A percentile compares a stretch with the other conserved stretches of the same genome.
These are phyloP conservation scores for Megalurothrips usitatus DNA, from an alignment of 2,888 invertebrate genomes.

Conservation along the genomic window DNA sequence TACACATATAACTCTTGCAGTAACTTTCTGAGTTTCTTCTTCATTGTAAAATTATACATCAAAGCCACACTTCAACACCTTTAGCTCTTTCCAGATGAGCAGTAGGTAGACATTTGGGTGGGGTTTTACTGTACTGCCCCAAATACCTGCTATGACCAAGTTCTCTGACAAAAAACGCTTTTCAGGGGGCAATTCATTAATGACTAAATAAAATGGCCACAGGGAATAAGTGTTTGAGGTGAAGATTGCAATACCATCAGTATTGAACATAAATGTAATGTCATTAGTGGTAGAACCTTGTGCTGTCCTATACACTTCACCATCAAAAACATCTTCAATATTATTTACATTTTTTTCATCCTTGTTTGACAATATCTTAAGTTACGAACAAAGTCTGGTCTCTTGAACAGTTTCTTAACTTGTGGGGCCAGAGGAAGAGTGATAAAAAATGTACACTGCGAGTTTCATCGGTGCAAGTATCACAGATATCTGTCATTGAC, in stretches of 20 bases:
- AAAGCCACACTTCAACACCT: no score
- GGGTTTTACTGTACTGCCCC: not conserved
- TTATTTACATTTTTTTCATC: not conserved
- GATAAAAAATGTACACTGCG: not conserved
- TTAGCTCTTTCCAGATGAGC: not conserved
- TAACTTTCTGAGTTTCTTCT: not conserved
- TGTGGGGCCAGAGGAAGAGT: not conserved
- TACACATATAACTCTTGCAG: not conserved
- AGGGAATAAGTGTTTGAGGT: not conserved
- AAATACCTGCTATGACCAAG: not conserved
- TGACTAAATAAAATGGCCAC: not conserved
- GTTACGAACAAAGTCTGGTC: not conserved
- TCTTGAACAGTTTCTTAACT: not conserved
- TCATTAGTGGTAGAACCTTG: no score
- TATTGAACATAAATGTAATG: not conserved
- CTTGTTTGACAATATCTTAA: not conserved
- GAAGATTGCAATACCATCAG: not conserved
- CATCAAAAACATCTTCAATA: not conserved
- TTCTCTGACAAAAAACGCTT: not conserved
- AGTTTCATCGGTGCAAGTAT: not conserved
- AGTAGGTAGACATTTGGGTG: not conserved
- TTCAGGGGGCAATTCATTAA: not conserved
- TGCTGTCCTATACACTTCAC: not conserved
- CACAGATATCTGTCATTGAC: not conserved
- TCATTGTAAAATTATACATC: not conserved